Evolutionary conservation across 2,113 vertebrate genomes (phyloP), one percentile per base, ranked within the genome.

Genomic region (Ceratotherium simum): DNA sequence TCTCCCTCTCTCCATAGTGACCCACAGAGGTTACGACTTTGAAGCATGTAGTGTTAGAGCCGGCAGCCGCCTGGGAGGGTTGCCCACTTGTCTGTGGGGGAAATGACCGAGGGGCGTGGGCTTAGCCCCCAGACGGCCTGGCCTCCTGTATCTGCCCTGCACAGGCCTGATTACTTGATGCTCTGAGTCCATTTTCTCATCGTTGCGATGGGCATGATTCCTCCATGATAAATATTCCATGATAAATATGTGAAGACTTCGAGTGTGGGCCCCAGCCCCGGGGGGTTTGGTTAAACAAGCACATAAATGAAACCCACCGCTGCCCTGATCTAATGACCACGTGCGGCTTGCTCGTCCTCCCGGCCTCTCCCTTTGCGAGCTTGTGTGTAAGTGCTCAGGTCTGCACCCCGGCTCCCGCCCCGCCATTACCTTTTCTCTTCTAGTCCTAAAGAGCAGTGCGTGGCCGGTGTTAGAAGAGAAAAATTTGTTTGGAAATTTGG

Each of bases 261-360:
- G 6, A 3, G 76, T 0, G 33, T 0, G 27, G 80, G 10, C 16
- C 17, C n/a, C 6, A 16, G 78, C 14, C 0, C 29, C 58, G 75
- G 17, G 31, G 79, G 39, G 10, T 56, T 72, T 10, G 18, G 54
- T 36, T 62, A 48, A 29, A 42, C 5, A 16, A 39, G 33, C 6
- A 2, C 6, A 0, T 6, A 7, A 12, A 4, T 0, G 4, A 20
- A 46, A 51, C 27, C 29, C 1, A 5, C 42, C 14, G 14, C 14
- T 0, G 1, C 33, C 33, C 64, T 58, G 3, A 1, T 0, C 8
- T 5, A 21, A 21, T 0, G 7, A 69, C 27, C 1, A 2, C 36
- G 33, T 0, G 0, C 0, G 7, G 14, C 33, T 51, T 58, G 58
- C 14, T 6, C 25, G 0, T 3, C 0, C 33, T 23, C 21, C 0